Percentiles rank a stretch among this genome's conserved stretches.
phyloP scores from a whole-genome alignment of 1,140 invertebrate species.

The Apis cerana region DNA sequence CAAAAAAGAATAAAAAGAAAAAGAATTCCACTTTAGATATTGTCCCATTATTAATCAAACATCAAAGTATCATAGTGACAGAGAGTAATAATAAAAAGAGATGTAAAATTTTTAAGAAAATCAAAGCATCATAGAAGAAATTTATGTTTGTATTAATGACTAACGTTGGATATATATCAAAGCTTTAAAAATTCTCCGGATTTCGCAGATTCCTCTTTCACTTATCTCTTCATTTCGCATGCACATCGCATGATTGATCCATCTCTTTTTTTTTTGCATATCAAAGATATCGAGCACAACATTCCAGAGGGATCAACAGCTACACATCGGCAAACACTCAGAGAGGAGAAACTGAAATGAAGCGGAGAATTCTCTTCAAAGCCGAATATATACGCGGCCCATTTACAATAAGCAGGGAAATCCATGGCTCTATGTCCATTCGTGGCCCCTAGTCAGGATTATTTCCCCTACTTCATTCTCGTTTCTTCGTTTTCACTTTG shows the following conservation, averaged over 20 bases:
- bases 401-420: slow-evolving; percentile 39
- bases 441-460: background rate
- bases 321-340: background rate
- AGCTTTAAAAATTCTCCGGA: slow-evolving; percentile 1
- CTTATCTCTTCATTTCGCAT: slow-evolving; percentile 30
- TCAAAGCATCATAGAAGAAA: too few species aligned
- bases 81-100: too few species aligned
- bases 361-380: slow-evolving; percentile 28
- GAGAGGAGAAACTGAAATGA: slow-evolving; percentile 15
- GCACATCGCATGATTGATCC: slow-evolving; percentile 31
- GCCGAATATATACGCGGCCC: slow-evolving; percentile 27
- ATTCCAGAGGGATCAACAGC: slow-evolving; percentile 16
- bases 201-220: slow-evolving; percentile 3
- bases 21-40: background rate
- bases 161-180: background rate
- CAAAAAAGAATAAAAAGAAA: background rate
- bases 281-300: slow-evolving; percentile 32
- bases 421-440: slow-evolving; percentile 15
- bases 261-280: slow-evolving; percentile 19
- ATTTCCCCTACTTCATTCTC: slow-evolving; percentile 20
- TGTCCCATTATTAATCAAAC: too few species aligned
- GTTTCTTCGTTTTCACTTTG: slow-evolving; percentile 22
- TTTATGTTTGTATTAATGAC: background rate
- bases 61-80: too few species aligned
- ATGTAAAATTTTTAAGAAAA: too few species aligned